phyloP scores from a whole-genome alignment of 1,140 invertebrate species.

The Neodiprion fabricii region DNA sequence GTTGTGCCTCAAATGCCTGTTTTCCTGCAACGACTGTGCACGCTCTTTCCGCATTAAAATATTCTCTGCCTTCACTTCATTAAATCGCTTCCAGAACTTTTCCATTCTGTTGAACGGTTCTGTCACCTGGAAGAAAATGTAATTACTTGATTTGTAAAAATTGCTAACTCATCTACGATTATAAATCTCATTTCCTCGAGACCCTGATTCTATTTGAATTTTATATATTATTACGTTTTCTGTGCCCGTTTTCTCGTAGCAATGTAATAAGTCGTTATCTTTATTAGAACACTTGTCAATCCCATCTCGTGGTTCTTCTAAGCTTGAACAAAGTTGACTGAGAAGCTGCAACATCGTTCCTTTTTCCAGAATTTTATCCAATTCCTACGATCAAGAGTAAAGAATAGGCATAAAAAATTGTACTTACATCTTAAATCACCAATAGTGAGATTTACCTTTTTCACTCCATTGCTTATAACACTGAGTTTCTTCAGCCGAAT shows the following conservation, averaged over 20 bases:
- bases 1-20: constrained; percentile 41
- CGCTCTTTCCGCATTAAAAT: constrained; percentile 38
- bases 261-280: constrained; percentile 19
- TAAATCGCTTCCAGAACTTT: constrained; percentile 54
- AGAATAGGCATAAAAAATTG: constrained; percentile 8
- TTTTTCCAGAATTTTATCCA: constrained; percentile 46
- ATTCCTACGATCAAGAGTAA: constrained; percentile 38
- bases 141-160: constrained; percentile 7
- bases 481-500: constrained; percentile 48
- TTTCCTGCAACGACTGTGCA: constrained; percentile 38
- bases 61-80: constrained; percentile 50
- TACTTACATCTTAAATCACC: constrained; percentile 17
- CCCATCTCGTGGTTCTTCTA: constrained; percentile 38
- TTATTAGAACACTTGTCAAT: constrained; percentile 40
- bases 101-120: constrained; percentile 46
- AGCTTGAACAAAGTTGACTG: constrained; percentile 41
- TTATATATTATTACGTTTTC: constrained; percentile 10
- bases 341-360: constrained; percentile 36
- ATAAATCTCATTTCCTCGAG: constrained; percentile 23
- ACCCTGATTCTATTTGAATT: not conserved
- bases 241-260: constrained; percentile 15
- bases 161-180: not conserved
- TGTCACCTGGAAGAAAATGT: constrained; percentile 31
- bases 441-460: constrained; percentile 40
- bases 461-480: constrained; percentile 40